Percentiles rank a stretch among this genome's conserved stretches.
These are phyloP conservation scores for Heliangelus exortis DNA, from an alignment of 2,797 vertebrate species.

Conservation along the genomic window DNA sequence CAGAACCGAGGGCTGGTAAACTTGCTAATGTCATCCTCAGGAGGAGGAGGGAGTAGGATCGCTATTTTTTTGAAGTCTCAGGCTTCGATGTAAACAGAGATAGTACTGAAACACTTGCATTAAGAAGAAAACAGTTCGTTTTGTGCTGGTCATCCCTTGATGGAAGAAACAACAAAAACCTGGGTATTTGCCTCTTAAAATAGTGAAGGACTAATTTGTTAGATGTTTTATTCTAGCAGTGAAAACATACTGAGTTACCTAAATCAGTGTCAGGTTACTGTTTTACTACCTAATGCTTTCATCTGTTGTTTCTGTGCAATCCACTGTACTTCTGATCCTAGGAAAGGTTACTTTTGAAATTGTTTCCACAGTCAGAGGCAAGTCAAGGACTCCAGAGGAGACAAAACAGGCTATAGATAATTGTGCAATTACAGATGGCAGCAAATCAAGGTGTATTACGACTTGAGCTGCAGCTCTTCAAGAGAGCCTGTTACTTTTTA, in stretches of 20 bases:
- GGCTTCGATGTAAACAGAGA: slow-evolving; percentile 8
- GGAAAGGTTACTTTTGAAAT: not conserved
- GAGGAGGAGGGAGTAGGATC: slow-evolving; percentile 20
- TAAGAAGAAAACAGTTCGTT: not conserved
- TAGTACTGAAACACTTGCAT: not conserved
- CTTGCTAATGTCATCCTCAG: not conserved
- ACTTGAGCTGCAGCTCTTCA: slow-evolving; percentile 8
- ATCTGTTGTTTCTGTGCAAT: not conserved
- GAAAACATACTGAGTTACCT: not conserved
- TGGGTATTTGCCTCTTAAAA: not conserved
- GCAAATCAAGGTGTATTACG: slow-evolving; percentile 32
- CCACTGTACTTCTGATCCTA: not conserved
- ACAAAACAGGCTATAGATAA: slow-evolving; percentile 26
- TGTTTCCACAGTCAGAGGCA: slow-evolving; percentile 20
- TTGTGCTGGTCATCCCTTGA: not conserved
- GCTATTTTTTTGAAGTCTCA: not conserved
- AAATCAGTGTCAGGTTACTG: not conserved
- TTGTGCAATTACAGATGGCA: slow-evolving; percentile 18
- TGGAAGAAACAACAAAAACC: slow-evolving; percentile 1
- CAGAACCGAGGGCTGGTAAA: not conserved
- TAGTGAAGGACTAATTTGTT: not conserved
- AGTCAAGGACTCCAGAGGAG: slow-evolving; percentile 38
- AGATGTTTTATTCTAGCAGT: not conserved
- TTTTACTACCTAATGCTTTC: not conserved
- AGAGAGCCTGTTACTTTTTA: slow-evolving; percentile 55